Base-by-base conservation (phyloP, 2,113 vertebrate genomes). In the Lepisosteus osseus region DNA sequence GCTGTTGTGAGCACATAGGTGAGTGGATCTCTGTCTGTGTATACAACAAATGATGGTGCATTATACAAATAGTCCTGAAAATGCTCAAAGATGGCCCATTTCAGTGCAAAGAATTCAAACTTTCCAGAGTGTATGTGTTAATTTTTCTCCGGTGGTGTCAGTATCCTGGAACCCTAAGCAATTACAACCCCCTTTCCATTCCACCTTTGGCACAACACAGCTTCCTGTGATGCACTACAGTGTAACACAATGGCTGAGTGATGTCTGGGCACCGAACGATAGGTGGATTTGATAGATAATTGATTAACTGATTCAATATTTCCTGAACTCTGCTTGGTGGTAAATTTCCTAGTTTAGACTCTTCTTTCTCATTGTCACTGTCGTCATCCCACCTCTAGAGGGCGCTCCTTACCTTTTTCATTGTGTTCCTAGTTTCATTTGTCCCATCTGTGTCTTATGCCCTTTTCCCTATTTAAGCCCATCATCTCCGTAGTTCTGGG, bases 121-220 rank as follows among this genome's bases (percentile, higher is more conserved):
- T 76, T 72, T 6, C 75, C 61, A 4, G 45, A 4, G 45, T 78
- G 73, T n/a, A 78, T 29, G n/a, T 76, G 67, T 6, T 78, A 72
- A 29, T 75, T 78, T 8, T 75, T 75, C 14, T 77, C 61, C 40
- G 62, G 67, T 2, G 57, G 15, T 1, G 73, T 78, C 3, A 78
- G 42, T 41, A 66, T 76, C 8, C 67, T 44, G 11, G 56, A 74
- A 3, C 76, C 73, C 40, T 74, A 68, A 0, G 66, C 70, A 0
- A 69, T 69, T 9, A 67, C 61, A 57, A 51, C 17, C 54, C 70
- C 67, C 29, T 72, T 72, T 3, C 70, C 67, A 8, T 4, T 8
- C 47, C 64, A 59, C 11, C 41, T 17, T 67, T 44, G 70, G 41
- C 63, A 76, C 9, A 72, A 2, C n/a, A 72, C 15, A 2, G 68